Evolutionary conservation across 2,113 vertebrate genomes (phyloP).

Genomic region (Rhinoptilus africanus): DNA sequence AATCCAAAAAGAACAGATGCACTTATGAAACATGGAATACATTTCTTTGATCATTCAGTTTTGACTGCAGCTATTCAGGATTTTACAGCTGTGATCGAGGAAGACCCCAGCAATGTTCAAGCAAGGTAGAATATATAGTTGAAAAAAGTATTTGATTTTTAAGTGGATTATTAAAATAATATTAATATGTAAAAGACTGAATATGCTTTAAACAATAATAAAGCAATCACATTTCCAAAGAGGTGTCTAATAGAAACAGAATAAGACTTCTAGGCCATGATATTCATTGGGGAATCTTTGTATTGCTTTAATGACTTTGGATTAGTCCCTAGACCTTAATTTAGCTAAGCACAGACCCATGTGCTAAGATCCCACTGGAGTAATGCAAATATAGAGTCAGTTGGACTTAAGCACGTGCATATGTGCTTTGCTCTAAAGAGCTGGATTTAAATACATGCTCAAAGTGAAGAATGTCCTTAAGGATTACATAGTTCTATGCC

Average conservation of each 20-base stretch:
- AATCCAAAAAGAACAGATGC: constrained; percentile 74
- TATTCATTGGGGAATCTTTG: neutral
- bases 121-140: constrained; percentile 70
- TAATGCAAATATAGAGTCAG: neutral
- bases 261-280: neutral
- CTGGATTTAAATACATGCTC: neutral
- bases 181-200: neutral
- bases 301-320: constrained; percentile 19
- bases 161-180: neutral
- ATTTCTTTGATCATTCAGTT: constrained; percentile 62
- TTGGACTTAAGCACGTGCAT: neutral
- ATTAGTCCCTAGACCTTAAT: constrained; percentile 35
- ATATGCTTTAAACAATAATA: neutral
- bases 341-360: neutral
- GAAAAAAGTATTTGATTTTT: neutral
- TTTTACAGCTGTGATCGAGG: constrained; percentile 73
- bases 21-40: constrained; percentile 69
- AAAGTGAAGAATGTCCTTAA: neutral
- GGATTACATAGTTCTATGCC: neutral
- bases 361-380: neutral
- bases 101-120: constrained; percentile 56
- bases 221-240: neutral
- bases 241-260: neutral
- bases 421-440: neutral
- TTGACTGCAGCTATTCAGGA: constrained; percentile 71